Base-by-base conservation (phyloP, 92 coral and sea anemone genomes). In the Micromussa lordhowensis region DNA sequence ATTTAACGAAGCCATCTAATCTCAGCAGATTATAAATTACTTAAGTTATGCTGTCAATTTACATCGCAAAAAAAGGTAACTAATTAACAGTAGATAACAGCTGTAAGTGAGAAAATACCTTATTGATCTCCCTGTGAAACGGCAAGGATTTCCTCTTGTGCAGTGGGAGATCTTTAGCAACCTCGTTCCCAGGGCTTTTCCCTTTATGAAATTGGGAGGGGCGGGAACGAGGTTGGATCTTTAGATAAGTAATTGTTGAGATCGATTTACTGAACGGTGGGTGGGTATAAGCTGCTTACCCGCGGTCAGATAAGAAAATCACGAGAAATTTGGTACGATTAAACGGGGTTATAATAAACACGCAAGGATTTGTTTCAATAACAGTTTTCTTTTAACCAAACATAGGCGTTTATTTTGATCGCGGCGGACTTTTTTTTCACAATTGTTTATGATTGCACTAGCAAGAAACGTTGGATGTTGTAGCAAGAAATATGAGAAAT, bases 131-230 rank as follows among this genome's bases (percentile, higher is more conserved):
- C 12, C 85, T 14, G 44, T 31, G 15, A 69, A 68, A 72, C 29
- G 51, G 7, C 5, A 72, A 74, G 68, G 81, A 84, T 84, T 75
- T 73, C 88, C 81, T 54, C n/a, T 74, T 38, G n/a, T n/a, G n/a
- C n/a, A n/a, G n/a, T n/a, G n/a, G n/a, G n/a, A n/a, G n/a, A n/a
- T n/a, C n/a, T n/a, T n/a, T n/a, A n/a, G n/a, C n/a, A n/a, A n/a
- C n/a, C n/a, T n/a, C n/a, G n/a, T n/a, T n/a, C n/a, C n/a, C n/a
- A n/a, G n/a, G n/a, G n/a, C n/a, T n/a, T n/a, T n/a, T n/a, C n/a
- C n/a, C n/a, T n/a, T n/a, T n/a, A n/a, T n/a, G n/a, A n/a, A n/a
- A n/a, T n/a, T n/a, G n/a, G n/a, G n/a, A n/a, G n/a, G n/a, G n/a
- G n/a, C n/a, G n/a, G n/a, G n/a, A n/a, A n/a, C n/a, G n/a, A n/a